These are phyloP conservation scores for Leguminivora glycinivorella DNA, from an alignment of 1,140 invertebrate genomes.

Conservation along the genomic window DNA sequence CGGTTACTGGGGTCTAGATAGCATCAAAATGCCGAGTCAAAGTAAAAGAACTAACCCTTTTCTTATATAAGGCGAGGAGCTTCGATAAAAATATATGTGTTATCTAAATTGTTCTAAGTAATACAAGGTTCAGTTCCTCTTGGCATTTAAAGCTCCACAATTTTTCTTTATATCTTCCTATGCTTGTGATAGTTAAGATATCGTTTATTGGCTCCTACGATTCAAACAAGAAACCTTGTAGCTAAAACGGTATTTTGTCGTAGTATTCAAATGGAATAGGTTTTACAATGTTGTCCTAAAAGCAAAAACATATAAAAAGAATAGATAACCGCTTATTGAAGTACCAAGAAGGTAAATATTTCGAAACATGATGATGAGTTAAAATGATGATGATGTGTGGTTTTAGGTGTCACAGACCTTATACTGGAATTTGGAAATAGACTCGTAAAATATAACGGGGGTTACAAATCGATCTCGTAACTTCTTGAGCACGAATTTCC, in stretches of 20 bases:
- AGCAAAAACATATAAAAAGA: conserved; percentile 31
- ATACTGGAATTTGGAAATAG: neutral
- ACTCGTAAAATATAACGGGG: neutral
- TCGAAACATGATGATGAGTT: neutral
- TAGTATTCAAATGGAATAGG: conserved; percentile 30
- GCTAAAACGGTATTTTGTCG: conserved; percentile 23
- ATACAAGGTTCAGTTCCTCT: neutral
- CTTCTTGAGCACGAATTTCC: neutral
- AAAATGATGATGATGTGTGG: neutral
- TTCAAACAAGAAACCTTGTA: conserved; percentile 21
- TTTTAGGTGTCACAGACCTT: neutral
- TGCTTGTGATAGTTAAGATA: conserved; percentile 24
- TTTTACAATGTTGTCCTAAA: conserved; percentile 28
- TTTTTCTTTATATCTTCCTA: neutral
- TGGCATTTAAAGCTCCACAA: neutral
- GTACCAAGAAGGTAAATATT: conserved; percentile 2
- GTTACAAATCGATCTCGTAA: neutral
- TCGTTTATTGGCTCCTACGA: conserved; percentile 30
- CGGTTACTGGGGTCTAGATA: conserved; percentile 39
- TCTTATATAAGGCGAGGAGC: conserved; percentile 13
- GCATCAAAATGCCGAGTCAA: conserved; percentile 30
- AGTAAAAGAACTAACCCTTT: conserved; percentile 29
- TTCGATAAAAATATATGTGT: conserved; percentile 15
- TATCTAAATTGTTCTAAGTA: conserved; percentile 4
- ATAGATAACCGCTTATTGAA: conserved; percentile 13